Base-by-base conservation (phyloP, 2,113 vertebrate genomes). In the Ammodytes dubius region DNA sequence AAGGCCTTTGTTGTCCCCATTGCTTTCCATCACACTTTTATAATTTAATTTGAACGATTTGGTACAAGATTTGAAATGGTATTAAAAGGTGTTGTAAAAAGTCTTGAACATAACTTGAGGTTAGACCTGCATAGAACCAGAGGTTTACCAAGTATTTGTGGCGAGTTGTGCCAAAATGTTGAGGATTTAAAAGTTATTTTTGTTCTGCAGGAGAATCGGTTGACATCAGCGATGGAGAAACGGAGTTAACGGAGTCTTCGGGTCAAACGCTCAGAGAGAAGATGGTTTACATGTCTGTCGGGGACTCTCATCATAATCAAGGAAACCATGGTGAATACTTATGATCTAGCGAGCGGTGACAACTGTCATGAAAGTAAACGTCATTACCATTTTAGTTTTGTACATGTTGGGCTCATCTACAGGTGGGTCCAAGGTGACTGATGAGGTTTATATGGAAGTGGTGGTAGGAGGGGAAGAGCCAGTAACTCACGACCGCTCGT, bases 201-300 rank as follows among this genome's bases (percentile, higher is more conserved):
- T 15, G 42, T 76, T 69, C 67, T 84, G 75, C 80, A 98, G 98
- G 97, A 82, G 97, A 98, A 74, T 97, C 97, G 0, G 98, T 99
- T 19, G 97, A 99, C 92, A 97, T 98, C 87, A 96, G 97, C 43
- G 98, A 99, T 57, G 97, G 97, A 2, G 97, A 99, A 87, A 95
- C 96, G 0, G 97, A 99, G 75, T 86, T 99, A 77, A 95, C 97
- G 0, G 96, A 97, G 84, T 95, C 97, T 63, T 95, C 95, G 6
- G 96, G 94, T 82, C 96, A 97, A 68, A 94, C 96, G 61, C 95
- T 97, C 77, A 93, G 97, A 89, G 98, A 99, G 94, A 99, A 99
- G 92, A 98, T 98, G 97, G 97, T 99, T 86, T 99, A 99, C 94
- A 99, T 99, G 97, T 96, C 97, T 79, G 97, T 99, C 27, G 97